Evolutionary conservation across 1,140 invertebrate species (phyloP).

Genomic region (Drosophila murphyi): DNA sequence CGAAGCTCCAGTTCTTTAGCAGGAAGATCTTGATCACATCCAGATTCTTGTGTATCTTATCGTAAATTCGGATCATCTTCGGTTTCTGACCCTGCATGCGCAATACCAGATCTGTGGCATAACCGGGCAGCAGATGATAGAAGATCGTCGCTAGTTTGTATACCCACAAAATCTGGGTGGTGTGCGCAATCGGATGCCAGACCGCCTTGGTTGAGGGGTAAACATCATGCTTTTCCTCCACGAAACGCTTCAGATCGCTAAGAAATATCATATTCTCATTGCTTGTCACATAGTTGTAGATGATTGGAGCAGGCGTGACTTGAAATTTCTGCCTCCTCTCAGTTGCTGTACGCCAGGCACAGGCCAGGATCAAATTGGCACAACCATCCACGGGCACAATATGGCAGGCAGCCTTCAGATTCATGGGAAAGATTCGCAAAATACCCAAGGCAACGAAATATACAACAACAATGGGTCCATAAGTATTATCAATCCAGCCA

Average conservation of each 20-base stretch:
- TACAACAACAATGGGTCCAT: slow-evolving; percentile 92
- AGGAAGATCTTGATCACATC: slow-evolving; percentile 88
- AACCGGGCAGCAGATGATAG: slow-evolving; percentile 87
- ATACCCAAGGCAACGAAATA: slow-evolving; percentile 90
- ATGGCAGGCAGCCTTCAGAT: slow-evolving; percentile 86
- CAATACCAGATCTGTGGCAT: slow-evolving; percentile 85
- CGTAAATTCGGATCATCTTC: slow-evolving; percentile 87
- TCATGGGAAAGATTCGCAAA: slow-evolving; percentile 87
- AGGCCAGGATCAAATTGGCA: slow-evolving; percentile 90
- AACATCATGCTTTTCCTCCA: slow-evolving; percentile 55
- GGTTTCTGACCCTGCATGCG: slow-evolving; percentile 81
- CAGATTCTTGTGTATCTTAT: slow-evolving; percentile 89
- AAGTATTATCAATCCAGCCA: slow-evolving; percentile 96
- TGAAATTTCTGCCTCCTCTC: slow-evolving; percentile 81
- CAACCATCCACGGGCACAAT: slow-evolving; percentile 93
- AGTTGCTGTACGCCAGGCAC: slow-evolving; percentile 88
- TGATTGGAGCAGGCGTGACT: slow-evolving; percentile 61
- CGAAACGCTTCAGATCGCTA: slow-evolving; percentile 84
- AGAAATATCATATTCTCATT: slow-evolving; percentile 87
- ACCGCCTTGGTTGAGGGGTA: slow-evolving; percentile 80
- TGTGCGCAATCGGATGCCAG: slow-evolving; percentile 85
- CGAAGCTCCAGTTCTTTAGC: slow-evolving; percentile 88
- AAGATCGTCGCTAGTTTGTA: slow-evolving; percentile 85
- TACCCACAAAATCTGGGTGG: slow-evolving; percentile 73
- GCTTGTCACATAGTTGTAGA: slow-evolving; percentile 90